Conservation (phyloP, 1,140 invertebrate species). For the Drosophila bifasciata region DNA sequence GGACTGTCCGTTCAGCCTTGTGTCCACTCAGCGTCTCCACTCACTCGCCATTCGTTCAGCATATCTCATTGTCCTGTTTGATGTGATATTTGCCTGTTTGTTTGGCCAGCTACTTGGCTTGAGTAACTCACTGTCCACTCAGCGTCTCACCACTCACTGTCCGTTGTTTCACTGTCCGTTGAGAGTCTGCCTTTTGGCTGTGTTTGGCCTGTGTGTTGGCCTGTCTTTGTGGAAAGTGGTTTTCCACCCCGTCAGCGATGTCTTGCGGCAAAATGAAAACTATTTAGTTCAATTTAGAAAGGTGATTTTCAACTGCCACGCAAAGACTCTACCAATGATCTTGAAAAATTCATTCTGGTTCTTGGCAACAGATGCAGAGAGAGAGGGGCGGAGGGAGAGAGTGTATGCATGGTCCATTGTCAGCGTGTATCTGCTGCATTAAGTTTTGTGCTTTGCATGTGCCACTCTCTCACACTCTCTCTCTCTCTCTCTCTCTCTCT, state of each 20-base stretch:
- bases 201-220: no score
- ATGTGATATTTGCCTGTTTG: no score
- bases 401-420: conserved; percentile 38
- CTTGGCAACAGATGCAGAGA: neutral
- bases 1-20: no score
- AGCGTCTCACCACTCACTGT: conserved; percentile 3
- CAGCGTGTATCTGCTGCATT: neutral
- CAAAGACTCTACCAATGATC: conserved; percentile 28
- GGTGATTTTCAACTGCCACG: conserved; percentile 71
- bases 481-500: neutral
- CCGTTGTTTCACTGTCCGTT: conserved; percentile 6
- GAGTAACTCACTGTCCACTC: conserved; percentile 12
- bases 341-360: conserved; percentile 35
- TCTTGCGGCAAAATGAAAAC: conserved; percentile 58
- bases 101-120: no score
- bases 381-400: neutral
- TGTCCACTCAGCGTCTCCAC: no score
- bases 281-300: conserved; percentile 83
- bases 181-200: conserved; percentile 13
- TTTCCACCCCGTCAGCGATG: neutral
- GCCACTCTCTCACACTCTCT: conserved; percentile 5
- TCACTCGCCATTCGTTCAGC: no score
- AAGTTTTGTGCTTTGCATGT: conserved; percentile 26
- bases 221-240: conserved; percentile 63
- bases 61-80: no score